phyloP scores from a whole-genome alignment of 2,888 invertebrate genomes.

The Camptogramma bilineatum region DNA sequence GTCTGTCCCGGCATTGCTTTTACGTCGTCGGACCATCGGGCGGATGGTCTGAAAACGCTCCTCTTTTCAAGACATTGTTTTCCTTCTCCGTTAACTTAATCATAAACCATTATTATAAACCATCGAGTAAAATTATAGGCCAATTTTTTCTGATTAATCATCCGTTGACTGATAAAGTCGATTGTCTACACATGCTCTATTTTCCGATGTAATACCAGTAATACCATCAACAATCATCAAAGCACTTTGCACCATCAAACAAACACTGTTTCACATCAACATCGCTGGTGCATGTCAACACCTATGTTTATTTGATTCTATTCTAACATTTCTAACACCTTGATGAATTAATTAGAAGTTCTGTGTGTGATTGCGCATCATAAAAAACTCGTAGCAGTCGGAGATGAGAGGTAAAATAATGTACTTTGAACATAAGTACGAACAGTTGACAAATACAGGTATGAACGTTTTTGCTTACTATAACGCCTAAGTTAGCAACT shows the following conservation, averaged over 20 bases:
- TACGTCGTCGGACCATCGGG: no score
- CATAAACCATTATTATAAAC: no score
- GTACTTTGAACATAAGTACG: not conserved
- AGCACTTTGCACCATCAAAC: conserved; percentile 13
- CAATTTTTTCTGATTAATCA: not conserved
- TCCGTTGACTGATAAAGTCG: not conserved
- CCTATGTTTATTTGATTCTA: conserved; percentile 56
- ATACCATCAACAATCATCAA: conserved; percentile 21
- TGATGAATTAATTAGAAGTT: conserved; percentile 64
- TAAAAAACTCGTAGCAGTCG: conserved; percentile 46
- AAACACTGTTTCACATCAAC: conserved; percentile 27
- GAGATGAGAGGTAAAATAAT: conserved; percentile 7
- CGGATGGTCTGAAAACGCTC: no score
- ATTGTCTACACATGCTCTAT: not conserved
- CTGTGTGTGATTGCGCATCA: conserved; percentile 51
- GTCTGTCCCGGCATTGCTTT: no score
- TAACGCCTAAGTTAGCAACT: not conserved
- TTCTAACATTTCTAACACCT: conserved; percentile 50
- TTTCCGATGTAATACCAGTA: no score
- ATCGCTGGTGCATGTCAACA: conserved; percentile 32
- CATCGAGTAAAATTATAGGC: no score
- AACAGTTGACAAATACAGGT: not conserved
- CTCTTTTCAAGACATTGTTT: no score
- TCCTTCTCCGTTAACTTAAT: no score
- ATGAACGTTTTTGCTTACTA: not conserved